A percentile compares a stretch with the other conserved stretches of the same genome.
phyloP scores from a whole-genome alignment of 64 coral and sea anemone species.

The Orbicella faveolata region DNA sequence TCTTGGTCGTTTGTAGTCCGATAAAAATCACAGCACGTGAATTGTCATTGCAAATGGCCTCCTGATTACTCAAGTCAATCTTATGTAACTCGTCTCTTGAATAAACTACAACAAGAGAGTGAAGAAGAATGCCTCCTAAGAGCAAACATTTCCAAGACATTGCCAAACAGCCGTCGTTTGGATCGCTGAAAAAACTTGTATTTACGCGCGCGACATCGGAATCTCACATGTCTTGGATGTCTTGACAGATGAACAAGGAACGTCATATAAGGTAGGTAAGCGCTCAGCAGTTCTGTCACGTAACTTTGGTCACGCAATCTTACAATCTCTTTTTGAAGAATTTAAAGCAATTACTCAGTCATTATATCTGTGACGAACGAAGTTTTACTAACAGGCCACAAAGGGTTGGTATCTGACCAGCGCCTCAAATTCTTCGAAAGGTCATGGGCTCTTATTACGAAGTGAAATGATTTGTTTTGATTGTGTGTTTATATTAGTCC shows the following conservation, averaged over 20 bases:
- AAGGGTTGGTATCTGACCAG: no score
- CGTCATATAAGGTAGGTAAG: not conserved
- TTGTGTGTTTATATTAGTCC: no score
- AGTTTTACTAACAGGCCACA: no score
- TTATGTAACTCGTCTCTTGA: not conserved
- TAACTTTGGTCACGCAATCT: no score
- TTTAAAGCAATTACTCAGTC: no score
- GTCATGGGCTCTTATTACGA: no score
- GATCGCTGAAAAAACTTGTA: not conserved
- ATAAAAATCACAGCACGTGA: conserved; percentile 61
- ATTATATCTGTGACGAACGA: no score
- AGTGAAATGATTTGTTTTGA: no score
- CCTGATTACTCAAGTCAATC: not conserved
- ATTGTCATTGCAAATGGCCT: conserved; percentile 72
- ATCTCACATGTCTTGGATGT: not conserved
- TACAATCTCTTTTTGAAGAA: no score
- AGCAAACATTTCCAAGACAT: conserved; percentile 1
- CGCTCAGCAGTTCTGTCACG: not conserved
- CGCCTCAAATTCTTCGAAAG: no score
- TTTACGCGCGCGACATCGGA: conserved; percentile 9
- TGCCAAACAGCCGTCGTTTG: not conserved
- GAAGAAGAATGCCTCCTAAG: not conserved
- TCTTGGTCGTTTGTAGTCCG: not conserved
- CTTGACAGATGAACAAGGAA: conserved; percentile 1
- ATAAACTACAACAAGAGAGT: not conserved